These are phyloP conservation scores for Myotis pilosus DNA, from an alignment of 2,797 vertebrate genomes.

Conservation along the genomic window DNA sequence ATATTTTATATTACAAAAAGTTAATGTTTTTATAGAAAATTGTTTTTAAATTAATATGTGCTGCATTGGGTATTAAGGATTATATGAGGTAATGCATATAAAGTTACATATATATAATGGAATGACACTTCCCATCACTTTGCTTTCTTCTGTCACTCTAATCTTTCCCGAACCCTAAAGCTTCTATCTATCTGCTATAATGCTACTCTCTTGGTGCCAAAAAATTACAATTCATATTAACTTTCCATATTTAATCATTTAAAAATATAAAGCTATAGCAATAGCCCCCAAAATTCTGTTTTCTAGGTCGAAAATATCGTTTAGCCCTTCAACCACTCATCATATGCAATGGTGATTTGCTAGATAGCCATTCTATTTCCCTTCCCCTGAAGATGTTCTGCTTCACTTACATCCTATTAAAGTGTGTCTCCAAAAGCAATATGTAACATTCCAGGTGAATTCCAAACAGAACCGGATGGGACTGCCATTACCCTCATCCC, in stretches of 20 bases:
- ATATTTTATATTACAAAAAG: background rate
- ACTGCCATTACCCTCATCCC: background rate
- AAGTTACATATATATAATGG: background rate
- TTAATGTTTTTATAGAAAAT: background rate
- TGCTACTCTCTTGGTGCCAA: background rate
- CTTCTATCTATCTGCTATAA: background rate
- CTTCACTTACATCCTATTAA: slow-evolving; percentile 22
- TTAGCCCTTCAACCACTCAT: background rate
- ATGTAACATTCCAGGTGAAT: background rate
- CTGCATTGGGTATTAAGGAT: background rate
- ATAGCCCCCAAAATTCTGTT: background rate
- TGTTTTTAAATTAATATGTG: slow-evolving; percentile 14
- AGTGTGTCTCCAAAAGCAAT: background rate
- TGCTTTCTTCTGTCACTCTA: background rate
- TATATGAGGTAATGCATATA: background rate
- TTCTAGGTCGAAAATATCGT: slow-evolving; percentile 32
- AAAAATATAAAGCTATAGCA: slow-evolving; percentile 33
- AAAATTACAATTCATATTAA: slow-evolving; percentile 18
- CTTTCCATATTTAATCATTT: slow-evolving; percentile 36
- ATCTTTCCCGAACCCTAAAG: background rate
- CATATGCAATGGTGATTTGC: background rate
- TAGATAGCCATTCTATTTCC: background rate
- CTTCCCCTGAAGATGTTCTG: slow-evolving; percentile 15
- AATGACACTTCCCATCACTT: background rate
- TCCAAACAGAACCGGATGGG: background rate